phyloP scores from a whole-genome alignment of 1,140 invertebrate species.

The Latrodectus geometricus region DNA sequence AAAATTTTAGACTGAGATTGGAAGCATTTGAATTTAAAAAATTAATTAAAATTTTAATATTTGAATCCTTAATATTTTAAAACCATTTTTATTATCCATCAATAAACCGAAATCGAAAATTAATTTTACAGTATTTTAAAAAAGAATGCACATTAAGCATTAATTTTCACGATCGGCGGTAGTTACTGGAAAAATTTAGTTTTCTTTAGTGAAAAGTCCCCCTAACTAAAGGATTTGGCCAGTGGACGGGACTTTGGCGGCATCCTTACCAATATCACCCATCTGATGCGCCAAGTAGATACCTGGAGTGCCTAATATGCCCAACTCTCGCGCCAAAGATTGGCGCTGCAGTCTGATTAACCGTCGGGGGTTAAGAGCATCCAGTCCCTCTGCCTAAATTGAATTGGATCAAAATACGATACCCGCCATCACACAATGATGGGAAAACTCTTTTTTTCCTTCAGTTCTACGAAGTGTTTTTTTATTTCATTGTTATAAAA shows the following conservation, averaged over 20 bases:
- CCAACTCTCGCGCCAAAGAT: slow-evolving; percentile 16
- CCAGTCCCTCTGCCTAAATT: slow-evolving; percentile 41
- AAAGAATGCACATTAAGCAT: too few species aligned
- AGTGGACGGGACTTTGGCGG: slow-evolving; percentile 5
- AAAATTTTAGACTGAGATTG: too few species aligned
- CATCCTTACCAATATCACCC: not conserved
- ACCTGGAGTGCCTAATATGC: slow-evolving; percentile 42
- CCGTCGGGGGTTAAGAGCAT: not conserved
- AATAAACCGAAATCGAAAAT: too few species aligned
- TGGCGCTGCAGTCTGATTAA: slow-evolving; percentile 49
- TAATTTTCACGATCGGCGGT: too few species aligned
- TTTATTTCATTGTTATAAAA: too few species aligned
- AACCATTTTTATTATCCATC: too few species aligned
- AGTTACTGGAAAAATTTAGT: too few species aligned
- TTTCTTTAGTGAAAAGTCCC: too few species aligned
- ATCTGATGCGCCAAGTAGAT: slow-evolving; percentile 14
- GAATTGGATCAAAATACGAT: slow-evolving; percentile 61
- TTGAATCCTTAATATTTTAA: too few species aligned
- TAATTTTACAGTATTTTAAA: too few species aligned
- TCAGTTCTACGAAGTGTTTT: not conserved
- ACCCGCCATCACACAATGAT: slow-evolving; percentile 49
- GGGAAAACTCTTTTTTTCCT: slow-evolving; percentile 7
- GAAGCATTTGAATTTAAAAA: too few species aligned
- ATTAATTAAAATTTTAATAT: too few species aligned
- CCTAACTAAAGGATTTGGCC: not conserved